These are phyloP conservation scores for Muscidifurax raptorellus DNA, from an alignment of 1,140 invertebrate species.

Conservation along the genomic window DNA sequence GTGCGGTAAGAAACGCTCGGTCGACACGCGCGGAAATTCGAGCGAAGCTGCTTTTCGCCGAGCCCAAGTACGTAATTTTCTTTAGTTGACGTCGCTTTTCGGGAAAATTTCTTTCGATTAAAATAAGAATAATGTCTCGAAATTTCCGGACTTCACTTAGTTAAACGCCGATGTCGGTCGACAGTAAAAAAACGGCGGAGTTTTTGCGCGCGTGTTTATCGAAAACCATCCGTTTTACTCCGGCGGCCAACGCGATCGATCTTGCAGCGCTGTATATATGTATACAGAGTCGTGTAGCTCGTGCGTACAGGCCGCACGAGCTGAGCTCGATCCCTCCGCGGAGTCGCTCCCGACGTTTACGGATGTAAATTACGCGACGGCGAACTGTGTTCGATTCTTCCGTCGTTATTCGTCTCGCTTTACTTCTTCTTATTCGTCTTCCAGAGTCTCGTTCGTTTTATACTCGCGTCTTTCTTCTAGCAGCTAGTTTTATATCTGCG, in stretches of 20 bases:
- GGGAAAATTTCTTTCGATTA: too few species aligned
- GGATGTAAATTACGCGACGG: conserved; percentile 31
- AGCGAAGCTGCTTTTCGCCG: too few species aligned
- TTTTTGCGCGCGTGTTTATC: conserved; percentile 25
- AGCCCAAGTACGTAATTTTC: too few species aligned
- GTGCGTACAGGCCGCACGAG: neutral
- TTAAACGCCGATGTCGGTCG: neutral
- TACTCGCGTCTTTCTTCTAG: neutral
- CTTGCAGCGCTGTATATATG: neutral
- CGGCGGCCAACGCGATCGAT: conserved; percentile 19
- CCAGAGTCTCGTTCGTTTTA: neutral
- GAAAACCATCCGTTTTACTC: conserved; percentile 34
- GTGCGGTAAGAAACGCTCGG: neutral
- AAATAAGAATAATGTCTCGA: too few species aligned
- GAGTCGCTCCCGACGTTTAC: conserved; percentile 15
- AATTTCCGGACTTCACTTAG: too few species aligned
- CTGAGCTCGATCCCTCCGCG: neutral
- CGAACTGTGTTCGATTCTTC: neutral
- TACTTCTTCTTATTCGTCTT: neutral
- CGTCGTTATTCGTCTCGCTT: neutral
- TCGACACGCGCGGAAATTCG: neutral
- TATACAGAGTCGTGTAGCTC: neutral
- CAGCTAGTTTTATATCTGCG: conserved; percentile 1
- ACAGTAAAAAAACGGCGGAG: neutral
- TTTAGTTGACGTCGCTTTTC: too few species aligned